Evolutionary conservation across 2,113 vertebrate species (phyloP), one percentile per base, ranked within the genome.

Genomic region (Halcyon senegalensis): DNA sequence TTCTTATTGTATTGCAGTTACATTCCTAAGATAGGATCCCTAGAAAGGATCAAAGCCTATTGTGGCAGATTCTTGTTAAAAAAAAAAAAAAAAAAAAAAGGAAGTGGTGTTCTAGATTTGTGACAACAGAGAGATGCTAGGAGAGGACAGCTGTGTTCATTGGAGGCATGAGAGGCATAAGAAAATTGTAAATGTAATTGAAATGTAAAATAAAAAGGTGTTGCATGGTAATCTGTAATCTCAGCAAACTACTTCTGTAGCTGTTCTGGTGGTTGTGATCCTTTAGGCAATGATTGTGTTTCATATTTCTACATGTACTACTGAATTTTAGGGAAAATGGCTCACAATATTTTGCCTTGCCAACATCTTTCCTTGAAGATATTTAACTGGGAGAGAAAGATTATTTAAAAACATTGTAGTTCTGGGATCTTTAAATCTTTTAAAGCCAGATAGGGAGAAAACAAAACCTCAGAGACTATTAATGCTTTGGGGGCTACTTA

Each of bases 401-500:
- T 80, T 0, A 51, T 85, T 70, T 90, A 23, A 79, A 88, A 90
- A 66, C 7, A 24, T 66, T 66, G n/a, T 67, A 80, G 21, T 67
- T 90, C 33, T 60, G 48, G 27, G 56, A 43, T 92, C 58, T 84
- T 89, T 92, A 93, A 31, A n/a, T 44, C 51, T 83, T 81, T 76
- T 86, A 67, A 93, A 90, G 6, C 18, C 64, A 75, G 51, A 72
- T 9, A 94, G 28, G 50, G 62, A 85, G 35, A 70, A 93, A 87
- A 84, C 18, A 85, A 93, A 95, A 81, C 82, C n/a, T 86, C 25
- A 63, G 86, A 87, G 64, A 78, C 51, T 63, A 37, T n/a, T 89
- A 90, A 72, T 56, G 60, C 35, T 94, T 87, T 72, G 69, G 30
- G 69, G 11, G 18, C 76, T 96, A 53, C 15, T 84, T 63, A 89